phyloP scores from a whole-genome alignment of 2,797 vertebrate genomes.

The Melanotaenia parkinsoni region DNA sequence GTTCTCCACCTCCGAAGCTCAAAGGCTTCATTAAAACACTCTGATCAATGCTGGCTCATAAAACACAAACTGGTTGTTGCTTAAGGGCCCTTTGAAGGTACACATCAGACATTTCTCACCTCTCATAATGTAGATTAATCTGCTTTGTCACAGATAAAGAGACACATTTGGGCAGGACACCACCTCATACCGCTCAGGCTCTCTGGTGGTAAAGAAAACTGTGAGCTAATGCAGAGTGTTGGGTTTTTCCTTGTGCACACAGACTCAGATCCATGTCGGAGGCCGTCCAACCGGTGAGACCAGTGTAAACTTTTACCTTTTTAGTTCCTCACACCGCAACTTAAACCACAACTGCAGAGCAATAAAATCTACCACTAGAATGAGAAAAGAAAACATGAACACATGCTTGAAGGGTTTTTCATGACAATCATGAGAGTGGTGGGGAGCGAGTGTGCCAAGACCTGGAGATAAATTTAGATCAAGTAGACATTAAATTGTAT shows the following conservation, averaged over 20 bases:
- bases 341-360: not conserved
- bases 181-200: not conserved
- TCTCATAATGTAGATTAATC: not conserved
- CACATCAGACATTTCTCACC: not conserved
- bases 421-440: not conserved
- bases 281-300: conserved; percentile 61
- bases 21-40: conserved; percentile 23
- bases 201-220: not conserved
- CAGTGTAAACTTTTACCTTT: conserved; percentile 35
- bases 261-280: conserved; percentile 8
- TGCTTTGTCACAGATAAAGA: not conserved
- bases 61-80: not conserved
- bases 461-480: not conserved
- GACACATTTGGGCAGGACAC: not conserved
- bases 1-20: conserved; percentile 8
- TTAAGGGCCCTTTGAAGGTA: not conserved
- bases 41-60: not conserved
- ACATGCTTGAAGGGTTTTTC: conserved; percentile 1
- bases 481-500: not conserved
- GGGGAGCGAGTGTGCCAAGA: not conserved
- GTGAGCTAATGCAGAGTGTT: not conserved
- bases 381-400: not conserved
- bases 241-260: not conserved
- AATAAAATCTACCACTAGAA: not conserved
- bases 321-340: conserved; percentile 22